Evolutionary conservation across 2,797 vertebrate genomes (phyloP).

Genomic region (Cetoscarus ocellatus): DNA sequence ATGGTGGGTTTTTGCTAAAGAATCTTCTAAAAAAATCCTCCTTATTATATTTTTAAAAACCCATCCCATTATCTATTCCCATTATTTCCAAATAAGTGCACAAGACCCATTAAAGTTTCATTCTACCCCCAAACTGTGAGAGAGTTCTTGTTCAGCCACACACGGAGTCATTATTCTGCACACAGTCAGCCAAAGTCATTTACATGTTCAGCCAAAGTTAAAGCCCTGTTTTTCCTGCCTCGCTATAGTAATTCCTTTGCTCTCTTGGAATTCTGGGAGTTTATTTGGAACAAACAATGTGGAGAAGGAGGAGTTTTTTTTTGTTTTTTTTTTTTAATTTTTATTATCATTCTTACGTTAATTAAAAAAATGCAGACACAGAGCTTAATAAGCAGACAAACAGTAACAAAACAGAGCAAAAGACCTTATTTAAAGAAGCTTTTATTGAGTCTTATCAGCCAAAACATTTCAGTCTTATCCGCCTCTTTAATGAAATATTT

Average conservation of each 20-base stretch:
- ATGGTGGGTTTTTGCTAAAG: background rate
- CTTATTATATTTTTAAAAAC: background rate
- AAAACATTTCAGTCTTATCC: no score
- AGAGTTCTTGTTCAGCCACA: background rate
- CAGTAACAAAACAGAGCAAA: no score
- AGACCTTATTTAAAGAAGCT: no score
- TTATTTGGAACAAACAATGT: slow-evolving; percentile 25
- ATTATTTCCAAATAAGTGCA: background rate
- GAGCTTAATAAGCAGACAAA: no score
- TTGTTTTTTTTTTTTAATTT: no score
- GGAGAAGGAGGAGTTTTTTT: slow-evolving; percentile 37
- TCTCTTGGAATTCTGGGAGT: background rate
- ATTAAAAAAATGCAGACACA: no score
- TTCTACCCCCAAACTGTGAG: background rate
- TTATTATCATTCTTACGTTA: no score
- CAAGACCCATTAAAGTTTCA: background rate
- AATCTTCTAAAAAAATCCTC: no score
- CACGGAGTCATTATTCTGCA: background rate
- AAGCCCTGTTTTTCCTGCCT: slow-evolving; percentile 13
- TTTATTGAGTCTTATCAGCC: no score
- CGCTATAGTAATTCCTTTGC: slow-evolving; percentile 3
- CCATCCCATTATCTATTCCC: background rate
- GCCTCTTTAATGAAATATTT: no score
- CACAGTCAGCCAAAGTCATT: background rate
- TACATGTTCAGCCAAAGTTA: background rate